Conservation (phyloP, 2,797 vertebrate species). For the Tenualosa thibaudeaui region DNA sequence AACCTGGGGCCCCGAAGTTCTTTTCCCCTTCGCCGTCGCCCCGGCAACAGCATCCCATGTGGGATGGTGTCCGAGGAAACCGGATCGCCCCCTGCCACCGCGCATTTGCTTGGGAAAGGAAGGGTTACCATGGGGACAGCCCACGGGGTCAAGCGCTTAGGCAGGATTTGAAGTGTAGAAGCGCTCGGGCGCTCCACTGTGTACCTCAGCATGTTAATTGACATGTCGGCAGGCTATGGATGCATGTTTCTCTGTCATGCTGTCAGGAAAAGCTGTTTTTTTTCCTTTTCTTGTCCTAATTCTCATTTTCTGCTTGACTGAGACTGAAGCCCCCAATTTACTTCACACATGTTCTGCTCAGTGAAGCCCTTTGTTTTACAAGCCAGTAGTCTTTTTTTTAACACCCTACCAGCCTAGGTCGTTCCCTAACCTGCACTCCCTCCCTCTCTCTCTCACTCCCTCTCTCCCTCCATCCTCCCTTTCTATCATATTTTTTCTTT, state of each 20-base stretch:
- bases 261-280: not conserved
- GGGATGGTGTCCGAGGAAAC: slow-evolving; percentile 32
- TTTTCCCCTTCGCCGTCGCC: slow-evolving; percentile 22
- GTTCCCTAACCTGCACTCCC: not conserved
- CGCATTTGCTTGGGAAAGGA: not conserved
- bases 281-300: not conserved
- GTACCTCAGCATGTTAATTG: not conserved
- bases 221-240: slow-evolving; percentile 1
- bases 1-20: slow-evolving; percentile 34
- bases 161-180: not conserved
- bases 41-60: slow-evolving; percentile 38
- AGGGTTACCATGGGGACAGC: slow-evolving; percentile 16
- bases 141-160: not conserved
- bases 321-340: slow-evolving; percentile 6
- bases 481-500: not conserved
- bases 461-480: not conserved
- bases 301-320: slow-evolving; percentile 24
- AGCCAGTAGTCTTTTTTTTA: not conserved
- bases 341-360: slow-evolving; percentile 22
- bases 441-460: not conserved
- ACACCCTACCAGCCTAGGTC: not conserved
- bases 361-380: slow-evolving; percentile 9
- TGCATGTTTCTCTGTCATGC: not conserved
- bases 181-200: not conserved
- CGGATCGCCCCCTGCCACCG: not conserved